Evolutionary conservation across 1,140 invertebrate genomes (phyloP).

Genomic region (Trichogramma pretiosum): DNA sequence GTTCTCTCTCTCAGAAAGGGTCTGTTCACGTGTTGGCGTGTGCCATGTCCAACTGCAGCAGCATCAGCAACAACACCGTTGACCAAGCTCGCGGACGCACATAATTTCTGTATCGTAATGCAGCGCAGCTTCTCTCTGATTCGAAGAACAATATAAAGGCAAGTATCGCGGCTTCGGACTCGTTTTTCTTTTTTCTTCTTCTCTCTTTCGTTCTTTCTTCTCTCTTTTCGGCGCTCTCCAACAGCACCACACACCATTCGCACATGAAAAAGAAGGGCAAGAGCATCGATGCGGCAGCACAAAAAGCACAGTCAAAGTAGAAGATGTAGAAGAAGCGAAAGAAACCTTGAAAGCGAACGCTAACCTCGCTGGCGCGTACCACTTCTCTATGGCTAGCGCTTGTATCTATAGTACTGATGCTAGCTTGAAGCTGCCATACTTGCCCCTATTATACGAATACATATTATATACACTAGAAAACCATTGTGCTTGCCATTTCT

Average conservation of each 20-base stretch:
- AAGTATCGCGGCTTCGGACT: conserved; percentile 3
- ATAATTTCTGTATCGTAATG: neutral
- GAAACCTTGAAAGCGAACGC: conserved; percentile 25
- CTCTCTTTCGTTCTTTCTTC: conserved; percentile 4
- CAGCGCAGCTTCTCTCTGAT: neutral
- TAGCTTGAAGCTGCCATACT: no score
- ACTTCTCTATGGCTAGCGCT: no score
- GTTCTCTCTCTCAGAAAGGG: no score
- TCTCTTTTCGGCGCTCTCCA: neutral
- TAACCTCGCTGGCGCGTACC: conserved; percentile 25
- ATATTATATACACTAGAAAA: no score
- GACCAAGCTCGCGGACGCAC: no score
- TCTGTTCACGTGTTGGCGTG: no score
- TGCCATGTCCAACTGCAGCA: no score
- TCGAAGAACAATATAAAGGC: neutral
- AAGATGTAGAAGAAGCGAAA: conserved; percentile 11
- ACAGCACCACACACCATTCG: no score
- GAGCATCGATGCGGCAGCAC: neutral
- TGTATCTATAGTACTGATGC: no score
- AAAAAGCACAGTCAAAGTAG: conserved; percentile 1
- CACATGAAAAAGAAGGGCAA: no score
- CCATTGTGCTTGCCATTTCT: neutral
- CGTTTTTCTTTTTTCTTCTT: conserved; percentile 1
- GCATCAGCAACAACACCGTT: no score
- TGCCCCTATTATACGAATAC: no score